These are phyloP conservation scores for Drosophila longiperda DNA, from an alignment of 2,888 invertebrate genomes.

Conservation along the genomic window DNA sequence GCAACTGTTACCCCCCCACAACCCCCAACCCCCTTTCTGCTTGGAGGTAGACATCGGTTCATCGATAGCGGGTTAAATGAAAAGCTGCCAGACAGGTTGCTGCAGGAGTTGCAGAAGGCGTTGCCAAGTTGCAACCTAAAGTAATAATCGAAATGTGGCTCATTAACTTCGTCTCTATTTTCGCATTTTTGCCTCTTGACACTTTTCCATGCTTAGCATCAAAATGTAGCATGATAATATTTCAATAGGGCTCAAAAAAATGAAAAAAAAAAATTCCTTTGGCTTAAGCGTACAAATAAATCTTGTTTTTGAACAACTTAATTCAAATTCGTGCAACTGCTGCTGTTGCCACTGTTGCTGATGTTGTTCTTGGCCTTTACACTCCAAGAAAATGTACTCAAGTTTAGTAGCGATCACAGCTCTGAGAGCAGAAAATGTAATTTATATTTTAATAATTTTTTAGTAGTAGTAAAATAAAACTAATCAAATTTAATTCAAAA, in stretches of 20 bases:
- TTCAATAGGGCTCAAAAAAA: slow-evolving; percentile 7
- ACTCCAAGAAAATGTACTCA: neutral
- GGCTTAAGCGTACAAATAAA: slow-evolving; percentile 54
- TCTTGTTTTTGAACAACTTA: slow-evolving; percentile 75
- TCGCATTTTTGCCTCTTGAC: slow-evolving; percentile 29
- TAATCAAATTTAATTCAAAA: too few species aligned
- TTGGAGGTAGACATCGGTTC: slow-evolving; percentile 32
- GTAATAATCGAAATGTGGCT: slow-evolving; percentile 78
- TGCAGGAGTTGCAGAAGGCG: slow-evolving; percentile 37
- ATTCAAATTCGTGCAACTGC: slow-evolving; percentile 61
- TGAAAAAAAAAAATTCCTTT: neutral
- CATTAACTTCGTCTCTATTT: slow-evolving; percentile 71
- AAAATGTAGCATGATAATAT: slow-evolving; percentile 61
- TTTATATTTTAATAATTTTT: too few species aligned
- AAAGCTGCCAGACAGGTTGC: slow-evolving; percentile 44
- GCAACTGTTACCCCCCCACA: neutral
- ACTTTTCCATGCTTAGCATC: slow-evolving; percentile 31
- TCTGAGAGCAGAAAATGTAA: neutral
- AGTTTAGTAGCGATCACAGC: too few species aligned
- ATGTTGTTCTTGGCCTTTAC: neutral
- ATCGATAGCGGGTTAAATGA: slow-evolving; percentile 64
- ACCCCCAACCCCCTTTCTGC: too few species aligned
- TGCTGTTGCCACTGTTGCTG: slow-evolving; percentile 6
- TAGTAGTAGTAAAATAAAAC: too few species aligned
- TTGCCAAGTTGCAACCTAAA: slow-evolving; percentile 69